Evolutionary conservation across 2,888 invertebrate genomes (phyloP), one percentile per base, ranked within the genome.

Genomic region (Leucoptera coffeella): DNA sequence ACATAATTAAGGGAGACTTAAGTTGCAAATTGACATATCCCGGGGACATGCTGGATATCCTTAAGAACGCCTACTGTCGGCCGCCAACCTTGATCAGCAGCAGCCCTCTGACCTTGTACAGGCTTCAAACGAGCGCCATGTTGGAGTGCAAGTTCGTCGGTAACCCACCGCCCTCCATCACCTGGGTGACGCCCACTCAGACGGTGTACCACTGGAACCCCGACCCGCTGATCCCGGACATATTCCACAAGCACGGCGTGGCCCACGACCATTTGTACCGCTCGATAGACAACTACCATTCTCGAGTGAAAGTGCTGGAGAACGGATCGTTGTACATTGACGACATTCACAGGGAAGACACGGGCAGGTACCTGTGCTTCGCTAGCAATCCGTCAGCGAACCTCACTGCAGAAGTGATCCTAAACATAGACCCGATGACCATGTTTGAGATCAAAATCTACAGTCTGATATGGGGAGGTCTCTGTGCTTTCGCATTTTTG

Each of bases 381-480:
- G 92, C 88, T 22, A 78, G 83, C 41, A 93, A 93, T 62, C 82
- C 88, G 10, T 74, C 85, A 35, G 85, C 85, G 28, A 91, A 90
- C 50, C 67, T 77, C 15, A 84, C 90, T 2, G 77, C 79, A 23
- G 79, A 80, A 41, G 80, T 93, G 17, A 47, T 82, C 26, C 69
- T 92, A 29, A 83, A 84, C 48, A 83, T 94, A 48, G 89, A 93
- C 57, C 91, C 92, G 11, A 77, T 83, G 43, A 82, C 88, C 30
- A 83, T 91, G 69, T 80, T 82, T 45, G 80, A 83, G 39, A 83
- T 93, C 27, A 84, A 89, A 55, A 80, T 93, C 34, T 76, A 82
- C 42, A 92, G 92, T 53, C 74, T 93, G 34, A 52, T 88, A 26
- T 82, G 88, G 30, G 95, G 95, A 14, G 77, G 82, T 12, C 75